phyloP scores from a whole-genome alignment of 1,140 invertebrate genomes.

The Hylaeus volcanicus region DNA sequence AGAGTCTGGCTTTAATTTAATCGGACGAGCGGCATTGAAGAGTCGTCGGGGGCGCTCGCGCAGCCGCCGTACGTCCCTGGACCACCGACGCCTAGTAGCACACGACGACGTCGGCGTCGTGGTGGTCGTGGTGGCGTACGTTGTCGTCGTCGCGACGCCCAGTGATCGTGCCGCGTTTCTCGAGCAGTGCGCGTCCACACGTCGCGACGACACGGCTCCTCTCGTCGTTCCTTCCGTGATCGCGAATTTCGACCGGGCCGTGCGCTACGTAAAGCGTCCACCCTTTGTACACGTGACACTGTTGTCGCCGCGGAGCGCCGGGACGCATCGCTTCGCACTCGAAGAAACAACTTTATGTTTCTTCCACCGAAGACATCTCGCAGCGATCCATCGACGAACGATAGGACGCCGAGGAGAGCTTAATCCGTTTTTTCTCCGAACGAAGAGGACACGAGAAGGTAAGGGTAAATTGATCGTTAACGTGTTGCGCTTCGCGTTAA shows the following conservation, averaged over 20 bases:
- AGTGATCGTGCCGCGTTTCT: constrained; percentile 33
- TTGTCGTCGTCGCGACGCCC: constrained; percentile 56
- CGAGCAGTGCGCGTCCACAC: constrained; percentile 53
- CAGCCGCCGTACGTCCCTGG: constrained; percentile 37
- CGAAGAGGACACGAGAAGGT: background rate
- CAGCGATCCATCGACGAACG: too few relatives aligned
- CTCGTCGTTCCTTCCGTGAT: background rate
- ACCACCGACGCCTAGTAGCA: constrained; percentile 50
- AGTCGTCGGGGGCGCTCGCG: constrained; percentile 23
- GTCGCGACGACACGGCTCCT: constrained; percentile 76
- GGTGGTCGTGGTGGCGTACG: constrained; percentile 38
- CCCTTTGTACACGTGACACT: constrained; percentile 43
- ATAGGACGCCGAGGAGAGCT: background rate
- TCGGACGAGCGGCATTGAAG: constrained; percentile 35
- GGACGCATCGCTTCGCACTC: constrained; percentile 6
- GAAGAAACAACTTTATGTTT: background rate
- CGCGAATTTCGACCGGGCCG: background rate
- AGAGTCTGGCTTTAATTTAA: constrained; percentile 47
- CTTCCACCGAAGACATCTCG: background rate
- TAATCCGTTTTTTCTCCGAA: background rate
- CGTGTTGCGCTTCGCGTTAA: background rate
- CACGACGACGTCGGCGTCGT: constrained; percentile 55
- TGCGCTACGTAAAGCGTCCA: background rate
- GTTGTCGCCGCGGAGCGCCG: constrained; percentile 4
- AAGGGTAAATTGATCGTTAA: background rate